A percentile compares a stretch with the other conserved stretches of the same genome.
Conservation (phyloP, 2,888 invertebrate genomes). For the Crepidodera aurea region DNA sequence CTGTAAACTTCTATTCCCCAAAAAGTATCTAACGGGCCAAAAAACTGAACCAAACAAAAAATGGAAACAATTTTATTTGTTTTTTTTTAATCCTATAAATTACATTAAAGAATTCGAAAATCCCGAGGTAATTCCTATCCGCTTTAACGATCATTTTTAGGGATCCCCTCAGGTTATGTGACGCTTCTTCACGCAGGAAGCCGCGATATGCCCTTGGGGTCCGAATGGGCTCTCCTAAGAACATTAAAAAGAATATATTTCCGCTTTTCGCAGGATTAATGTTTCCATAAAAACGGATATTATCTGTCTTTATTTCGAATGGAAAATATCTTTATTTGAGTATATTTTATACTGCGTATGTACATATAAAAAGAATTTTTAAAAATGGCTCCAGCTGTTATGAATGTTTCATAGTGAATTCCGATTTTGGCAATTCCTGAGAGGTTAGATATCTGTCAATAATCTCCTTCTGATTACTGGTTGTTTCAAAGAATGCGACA, state of each 20-base stretch:
- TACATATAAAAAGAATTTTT: too few relatives aligned
- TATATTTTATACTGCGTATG: too few relatives aligned
- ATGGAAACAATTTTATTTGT: too few relatives aligned
- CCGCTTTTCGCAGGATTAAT: background rate
- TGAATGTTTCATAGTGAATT: too few relatives aligned
- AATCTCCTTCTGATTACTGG: too few relatives aligned
- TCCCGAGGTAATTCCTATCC: background rate
- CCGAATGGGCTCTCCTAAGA: background rate
- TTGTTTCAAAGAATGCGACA: too few relatives aligned
- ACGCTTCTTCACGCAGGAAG: background rate
- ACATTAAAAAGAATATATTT: background rate
- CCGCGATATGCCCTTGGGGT: background rate
- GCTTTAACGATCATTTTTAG: background rate
- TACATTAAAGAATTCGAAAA: background rate
- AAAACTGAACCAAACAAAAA: too few relatives aligned
- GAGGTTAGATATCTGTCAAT: too few relatives aligned
- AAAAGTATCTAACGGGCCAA: too few relatives aligned
- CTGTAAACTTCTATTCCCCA: too few relatives aligned
- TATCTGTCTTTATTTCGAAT: background rate
- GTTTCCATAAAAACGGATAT: background rate
- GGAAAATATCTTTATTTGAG: background rate
- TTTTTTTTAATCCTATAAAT: background rate
- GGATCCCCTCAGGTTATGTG: background rate
- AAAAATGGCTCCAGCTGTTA: too few relatives aligned
- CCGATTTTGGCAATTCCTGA: too few relatives aligned